These are phyloP conservation scores for Empis stercorea DNA, from an alignment of 2,888 invertebrate species.

Conservation along the genomic window DNA sequence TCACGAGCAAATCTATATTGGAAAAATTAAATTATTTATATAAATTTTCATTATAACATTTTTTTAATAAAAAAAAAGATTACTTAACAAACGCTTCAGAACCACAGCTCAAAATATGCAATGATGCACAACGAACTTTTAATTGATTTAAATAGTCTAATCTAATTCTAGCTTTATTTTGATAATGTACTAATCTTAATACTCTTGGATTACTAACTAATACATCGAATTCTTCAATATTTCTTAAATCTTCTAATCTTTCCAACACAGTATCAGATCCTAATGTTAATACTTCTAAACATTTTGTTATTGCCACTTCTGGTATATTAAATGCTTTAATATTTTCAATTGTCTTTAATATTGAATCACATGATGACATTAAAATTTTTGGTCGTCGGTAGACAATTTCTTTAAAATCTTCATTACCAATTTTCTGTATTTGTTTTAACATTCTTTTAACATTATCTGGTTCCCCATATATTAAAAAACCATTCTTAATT, in stretches of 20 bases:
- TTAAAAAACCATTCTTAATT: conserved; percentile 45
- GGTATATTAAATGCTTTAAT: conserved; percentile 46
- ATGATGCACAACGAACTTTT: conserved; percentile 38
- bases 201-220: conserved; percentile 48
- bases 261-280: conserved; percentile 43
- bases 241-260: conserved; percentile 43
- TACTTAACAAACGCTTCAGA: conserved; percentile 35
- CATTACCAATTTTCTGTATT: conserved; percentile 41
- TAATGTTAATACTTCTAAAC: conserved; percentile 46
- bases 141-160: conserved; percentile 40
- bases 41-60: not conserved
- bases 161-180: conserved; percentile 38
- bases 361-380: conserved; percentile 42
- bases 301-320: conserved; percentile 39
- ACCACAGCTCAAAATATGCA: conserved; percentile 36
- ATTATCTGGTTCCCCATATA: conserved; percentile 45
- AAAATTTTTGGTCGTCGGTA: conserved; percentile 48
- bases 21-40: conserved; percentile 1
- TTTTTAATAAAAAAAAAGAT: conserved; percentile 4
- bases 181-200: conserved; percentile 38
- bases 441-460: conserved; percentile 42
- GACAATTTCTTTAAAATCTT: conserved; percentile 43
- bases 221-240: conserved; percentile 46
- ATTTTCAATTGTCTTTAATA: conserved; percentile 42
- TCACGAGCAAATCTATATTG: conserved; percentile 42